These are phyloP conservation scores for Acanthosepion esculentum DNA, from an alignment of 2,888 invertebrate genomes.

Conservation along the genomic window DNA sequence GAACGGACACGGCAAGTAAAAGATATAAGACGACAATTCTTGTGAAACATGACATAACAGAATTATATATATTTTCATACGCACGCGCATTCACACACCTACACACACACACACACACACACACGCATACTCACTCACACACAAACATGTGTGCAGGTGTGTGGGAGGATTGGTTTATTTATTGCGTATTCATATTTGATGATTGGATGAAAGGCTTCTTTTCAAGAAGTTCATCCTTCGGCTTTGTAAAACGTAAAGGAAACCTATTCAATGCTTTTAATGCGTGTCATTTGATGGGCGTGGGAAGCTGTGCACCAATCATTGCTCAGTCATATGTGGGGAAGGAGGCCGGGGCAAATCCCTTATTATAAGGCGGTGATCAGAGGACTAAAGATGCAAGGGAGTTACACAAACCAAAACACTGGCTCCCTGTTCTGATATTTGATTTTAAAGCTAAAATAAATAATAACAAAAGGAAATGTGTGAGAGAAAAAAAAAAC, in stretches of 20 bases:
- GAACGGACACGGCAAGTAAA: neutral
- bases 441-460: too few species aligned
- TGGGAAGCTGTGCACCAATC: neutral
- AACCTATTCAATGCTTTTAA: neutral
- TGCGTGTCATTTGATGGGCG: neutral
- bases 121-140: too few species aligned
- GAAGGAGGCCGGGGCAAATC: neutral
- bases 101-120: too few species aligned
- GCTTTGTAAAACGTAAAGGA: neutral
- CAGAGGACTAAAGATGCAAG: neutral
- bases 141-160: neutral
- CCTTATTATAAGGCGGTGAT: neutral
- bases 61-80: neutral
- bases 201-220: constrained; percentile 16
- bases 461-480: too few species aligned
- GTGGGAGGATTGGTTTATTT: neutral
- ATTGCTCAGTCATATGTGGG: neutral
- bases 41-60: neutral
- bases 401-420: neutral
- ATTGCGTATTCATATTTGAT: neutral
- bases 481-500: too few species aligned
- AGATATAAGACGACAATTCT: neutral
- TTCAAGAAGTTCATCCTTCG: neutral
- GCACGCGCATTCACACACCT: too few species aligned
- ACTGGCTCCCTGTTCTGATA: too few species aligned